These are phyloP conservation scores for Microchrysa polita DNA, from an alignment of 2,888 invertebrate genomes.

Conservation along the genomic window DNA sequence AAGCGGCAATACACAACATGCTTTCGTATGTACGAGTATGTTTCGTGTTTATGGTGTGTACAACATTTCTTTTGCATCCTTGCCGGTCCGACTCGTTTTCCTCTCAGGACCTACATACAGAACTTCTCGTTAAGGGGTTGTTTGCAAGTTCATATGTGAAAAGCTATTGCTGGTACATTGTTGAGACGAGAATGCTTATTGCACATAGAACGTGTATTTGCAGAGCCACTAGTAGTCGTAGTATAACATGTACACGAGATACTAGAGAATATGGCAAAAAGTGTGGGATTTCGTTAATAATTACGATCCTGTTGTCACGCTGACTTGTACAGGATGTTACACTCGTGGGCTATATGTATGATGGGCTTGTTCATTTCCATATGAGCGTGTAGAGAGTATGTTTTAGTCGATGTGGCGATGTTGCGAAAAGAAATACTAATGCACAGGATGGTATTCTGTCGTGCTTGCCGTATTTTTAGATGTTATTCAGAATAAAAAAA, in stretches of 20 bases:
- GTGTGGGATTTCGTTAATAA: slow-evolving; percentile 31
- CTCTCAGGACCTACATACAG: not conserved
- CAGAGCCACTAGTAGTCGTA: not conserved
- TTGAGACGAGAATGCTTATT: slow-evolving; percentile 43
- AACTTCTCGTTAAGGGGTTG: slow-evolving; percentile 33
- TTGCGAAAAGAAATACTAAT: no score
- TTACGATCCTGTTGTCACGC: slow-evolving; percentile 27
- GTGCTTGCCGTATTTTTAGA: no score
- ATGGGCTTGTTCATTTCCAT: slow-evolving; percentile 29
- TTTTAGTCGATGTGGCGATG: no score
- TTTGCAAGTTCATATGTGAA: slow-evolving; percentile 44
- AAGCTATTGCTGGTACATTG: slow-evolving; percentile 35
- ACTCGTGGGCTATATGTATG: slow-evolving; percentile 1
- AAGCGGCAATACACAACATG: no score
- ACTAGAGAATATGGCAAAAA: not conserved
- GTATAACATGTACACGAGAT: slow-evolving; percentile 7
- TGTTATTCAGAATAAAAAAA: no score
- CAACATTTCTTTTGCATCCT: not conserved
- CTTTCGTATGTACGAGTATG: no score
- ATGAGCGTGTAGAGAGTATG: slow-evolving; percentile 18
- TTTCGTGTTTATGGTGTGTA: not conserved
- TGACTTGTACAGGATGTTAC: not conserved
- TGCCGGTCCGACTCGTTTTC: no score
- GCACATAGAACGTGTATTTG: slow-evolving; percentile 25
- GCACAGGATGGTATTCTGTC: no score